A percentile compares a stretch with the other conserved stretches of the same genome.
phyloP scores from a whole-genome alignment of 1,140 invertebrate genomes.

The Drosophila paulistorum region DNA sequence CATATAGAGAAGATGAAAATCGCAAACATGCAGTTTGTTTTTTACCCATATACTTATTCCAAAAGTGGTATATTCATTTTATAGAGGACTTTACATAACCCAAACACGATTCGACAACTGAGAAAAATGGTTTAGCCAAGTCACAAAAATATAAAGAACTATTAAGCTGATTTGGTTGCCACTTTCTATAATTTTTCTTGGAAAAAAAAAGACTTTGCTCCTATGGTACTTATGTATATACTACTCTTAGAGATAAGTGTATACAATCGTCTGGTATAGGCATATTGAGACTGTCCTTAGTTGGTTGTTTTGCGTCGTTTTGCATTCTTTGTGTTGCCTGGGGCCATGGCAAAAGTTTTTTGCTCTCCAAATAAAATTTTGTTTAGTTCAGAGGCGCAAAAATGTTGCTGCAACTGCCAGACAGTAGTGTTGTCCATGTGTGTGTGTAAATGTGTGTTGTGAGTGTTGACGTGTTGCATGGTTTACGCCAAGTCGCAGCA shows the following conservation, averaged over 20 bases:
- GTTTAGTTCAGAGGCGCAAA: constrained; percentile 51
- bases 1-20: constrained; percentile 66
- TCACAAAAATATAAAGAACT: too few species aligned
- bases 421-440: constrained; percentile 7
- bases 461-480: constrained; percentile 52
- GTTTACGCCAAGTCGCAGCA: constrained; percentile 39
- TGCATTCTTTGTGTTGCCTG: constrained; percentile 20
- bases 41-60: not conserved
- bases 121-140: too few species aligned
- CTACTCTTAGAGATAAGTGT: not conserved
- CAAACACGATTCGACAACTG: too few species aligned
- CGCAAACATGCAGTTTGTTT: constrained; percentile 60
- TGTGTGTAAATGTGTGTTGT: not conserved
- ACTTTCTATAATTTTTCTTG: too few species aligned
- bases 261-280: not conserved
- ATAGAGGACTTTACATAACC: not conserved
- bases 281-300: not conserved
- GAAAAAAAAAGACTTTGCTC: too few species aligned
- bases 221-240: too few species aligned
- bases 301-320: not conserved
- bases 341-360: constrained; percentile 42
- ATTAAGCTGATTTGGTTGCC: too few species aligned
- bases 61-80: not conserved
- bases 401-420: constrained; percentile 20
- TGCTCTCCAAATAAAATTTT: constrained; percentile 52